A percentile compares a stretch with the other conserved stretches of the same genome.
Conservation (phyloP, 2,888 invertebrate species). For the Ethmia dodecea region DNA sequence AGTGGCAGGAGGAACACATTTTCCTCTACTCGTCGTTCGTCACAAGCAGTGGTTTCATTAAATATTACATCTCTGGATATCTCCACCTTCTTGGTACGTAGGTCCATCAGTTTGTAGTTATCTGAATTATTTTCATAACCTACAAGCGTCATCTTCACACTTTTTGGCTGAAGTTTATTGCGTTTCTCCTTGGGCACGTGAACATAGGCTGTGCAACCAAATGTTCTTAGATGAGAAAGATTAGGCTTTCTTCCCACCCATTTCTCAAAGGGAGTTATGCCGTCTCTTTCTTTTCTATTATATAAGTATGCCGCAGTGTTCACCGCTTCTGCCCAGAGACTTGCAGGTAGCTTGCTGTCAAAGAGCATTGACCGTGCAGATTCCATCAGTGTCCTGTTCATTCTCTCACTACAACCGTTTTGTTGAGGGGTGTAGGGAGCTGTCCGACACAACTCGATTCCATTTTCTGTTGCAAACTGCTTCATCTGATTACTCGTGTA, state of each 20-base stretch:
- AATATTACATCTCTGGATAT: slow-evolving; percentile 2
- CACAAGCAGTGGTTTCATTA: no score
- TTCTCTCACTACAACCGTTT: not conserved
- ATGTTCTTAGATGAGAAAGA: slow-evolving; percentile 1
- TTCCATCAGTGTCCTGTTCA: slow-evolving; percentile 3
- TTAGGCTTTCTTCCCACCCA: slow-evolving; percentile 1
- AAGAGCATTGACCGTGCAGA: slow-evolving; percentile 1
- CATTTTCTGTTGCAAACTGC: not conserved
- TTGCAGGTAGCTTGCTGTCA: not conserved
- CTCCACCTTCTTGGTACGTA: not conserved
- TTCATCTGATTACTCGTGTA: not conserved
- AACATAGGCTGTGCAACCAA: not conserved
- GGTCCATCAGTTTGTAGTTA: not conserved
- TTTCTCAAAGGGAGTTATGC: not conserved
- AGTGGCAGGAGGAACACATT: no score
- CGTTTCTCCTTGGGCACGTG: slow-evolving; percentile 2
- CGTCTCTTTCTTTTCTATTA: not conserved
- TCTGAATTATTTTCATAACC: slow-evolving; percentile 2
- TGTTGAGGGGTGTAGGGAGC: slow-evolving; percentile 2
- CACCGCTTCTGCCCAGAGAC: slow-evolving; percentile 2
- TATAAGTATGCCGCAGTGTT: not conserved
- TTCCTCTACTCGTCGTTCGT: no score
- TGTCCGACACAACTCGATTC: not conserved
- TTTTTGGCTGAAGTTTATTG: slow-evolving; percentile 3
- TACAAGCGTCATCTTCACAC: slow-evolving; percentile 1